phyloP scores from a whole-genome alignment of 2,888 invertebrate genomes.

The Tineola bisselliella region DNA sequence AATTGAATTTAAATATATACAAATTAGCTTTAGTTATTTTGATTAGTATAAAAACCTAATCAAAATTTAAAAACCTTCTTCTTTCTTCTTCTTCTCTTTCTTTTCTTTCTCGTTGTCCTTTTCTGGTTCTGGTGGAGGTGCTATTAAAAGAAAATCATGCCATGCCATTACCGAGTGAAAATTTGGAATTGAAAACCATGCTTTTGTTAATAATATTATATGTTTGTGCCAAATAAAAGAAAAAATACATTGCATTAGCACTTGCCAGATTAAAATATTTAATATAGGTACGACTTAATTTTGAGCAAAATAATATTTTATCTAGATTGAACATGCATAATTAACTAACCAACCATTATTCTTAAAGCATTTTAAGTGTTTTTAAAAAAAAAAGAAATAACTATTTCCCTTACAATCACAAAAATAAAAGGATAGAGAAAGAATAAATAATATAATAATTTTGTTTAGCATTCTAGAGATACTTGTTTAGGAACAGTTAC shows the following conservation, averaged over 20 bases:
- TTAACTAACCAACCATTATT: too few relatives aligned
- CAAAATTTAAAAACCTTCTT: background rate
- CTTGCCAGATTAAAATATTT: too few relatives aligned
- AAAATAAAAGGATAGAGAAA: too few relatives aligned
- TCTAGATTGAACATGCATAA: too few relatives aligned
- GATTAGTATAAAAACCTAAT: background rate
- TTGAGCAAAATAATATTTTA: too few relatives aligned
- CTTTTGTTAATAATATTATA: background rate
- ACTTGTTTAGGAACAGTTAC: too few relatives aligned
- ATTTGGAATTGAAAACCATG: background rate
- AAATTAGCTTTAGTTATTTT: background rate
- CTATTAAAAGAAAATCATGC: conserved; percentile 1
- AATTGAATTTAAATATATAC: background rate
- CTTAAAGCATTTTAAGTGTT: too few relatives aligned
- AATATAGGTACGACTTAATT: background rate
- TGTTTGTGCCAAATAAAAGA: background rate
- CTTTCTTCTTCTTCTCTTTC: background rate
- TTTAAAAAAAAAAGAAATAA: too few relatives aligned
- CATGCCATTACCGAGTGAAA: background rate
- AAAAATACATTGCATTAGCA: too few relatives aligned
- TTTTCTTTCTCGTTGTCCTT: conserved; percentile 4
- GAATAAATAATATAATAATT: too few relatives aligned
- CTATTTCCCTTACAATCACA: too few relatives aligned
- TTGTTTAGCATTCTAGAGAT: too few relatives aligned
- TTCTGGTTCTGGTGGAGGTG: background rate